Base-by-base conservation (phyloP, 2,888 invertebrate species). In the Oligia fasciuncula region DNA sequence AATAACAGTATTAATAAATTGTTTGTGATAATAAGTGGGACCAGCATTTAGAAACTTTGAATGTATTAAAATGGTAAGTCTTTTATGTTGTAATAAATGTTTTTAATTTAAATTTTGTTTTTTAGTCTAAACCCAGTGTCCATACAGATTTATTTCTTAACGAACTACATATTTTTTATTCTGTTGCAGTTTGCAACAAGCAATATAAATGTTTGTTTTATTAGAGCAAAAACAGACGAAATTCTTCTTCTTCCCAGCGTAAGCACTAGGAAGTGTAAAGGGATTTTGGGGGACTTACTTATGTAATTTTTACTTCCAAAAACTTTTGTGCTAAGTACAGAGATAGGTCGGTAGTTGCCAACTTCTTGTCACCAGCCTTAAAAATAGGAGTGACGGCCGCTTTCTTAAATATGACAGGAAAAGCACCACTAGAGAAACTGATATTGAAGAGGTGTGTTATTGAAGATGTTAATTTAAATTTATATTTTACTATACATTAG, bases 11-110 rank as follows among this genome's bases (percentile, higher is more conserved):
- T 69, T 79, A 62, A 46, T 1, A 76, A 79, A 73, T 79, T 81
- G 13, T 54, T 77, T 79, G 85, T 86, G 82, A 77, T 81, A 77
- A 57, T 65, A 74, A 66, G 66, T 72, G 81, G 65, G 74, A 79
- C 69, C 73, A 60, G 35, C 23, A 51, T 77, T 86, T 85, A 11
- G 51, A 75, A 75, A 73, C 13, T 49, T 68, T 77, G 9, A 73
- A 84, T 86, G 84, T 78, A 73, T 85, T 82, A 62, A 76, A 86
- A 80, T 85, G 73, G 73, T 77, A 81, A 77, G 84, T 46, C 46
- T 46, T 46, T 0, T 85, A 72, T 75, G 76, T 81, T 80, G 40
- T 71, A 86, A 77, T 86, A 86, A 81, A 84, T 66, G 54, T 17
- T 66, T 69, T 1, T 17, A 65, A 51, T 13, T 73, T 14, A 19